These are phyloP conservation scores for Cryptotis parvus DNA, from an alignment of 2,113 vertebrate genomes.

Conservation along the genomic window DNA sequence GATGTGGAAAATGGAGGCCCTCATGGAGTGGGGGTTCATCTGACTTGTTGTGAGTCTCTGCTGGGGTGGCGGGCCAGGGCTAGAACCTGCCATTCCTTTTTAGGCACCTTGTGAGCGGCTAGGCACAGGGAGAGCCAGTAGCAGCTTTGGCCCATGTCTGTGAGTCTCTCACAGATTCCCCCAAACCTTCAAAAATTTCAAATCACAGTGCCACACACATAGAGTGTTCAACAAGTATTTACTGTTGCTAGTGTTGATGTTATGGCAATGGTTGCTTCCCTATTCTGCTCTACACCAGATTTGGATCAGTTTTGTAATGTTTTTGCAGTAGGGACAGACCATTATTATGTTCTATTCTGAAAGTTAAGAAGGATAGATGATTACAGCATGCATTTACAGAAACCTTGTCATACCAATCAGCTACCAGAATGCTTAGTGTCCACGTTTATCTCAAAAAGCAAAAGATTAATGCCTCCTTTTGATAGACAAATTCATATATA, in stretches of 20 bases:
- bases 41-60: no score
- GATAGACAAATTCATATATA: slow-evolving; percentile 55
- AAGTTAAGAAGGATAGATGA: slow-evolving; percentile 56
- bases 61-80: no score
- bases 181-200: slow-evolving; percentile 22
- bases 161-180: no score
- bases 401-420: slow-evolving; percentile 42
- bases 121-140: no score
- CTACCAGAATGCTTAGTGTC: slow-evolving; percentile 41
- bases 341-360: slow-evolving; percentile 31
- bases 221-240: not conserved
- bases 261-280: not conserved
- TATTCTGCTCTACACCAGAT: not conserved
- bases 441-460: slow-evolving; percentile 37
- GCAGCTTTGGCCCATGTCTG: no score
- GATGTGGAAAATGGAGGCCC: no score
- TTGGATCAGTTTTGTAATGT: not conserved
- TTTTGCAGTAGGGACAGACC: not conserved
- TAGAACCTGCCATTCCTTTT: no score
- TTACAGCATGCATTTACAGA: slow-evolving; percentile 33
- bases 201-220: not conserved
- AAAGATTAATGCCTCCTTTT: slow-evolving; percentile 7
- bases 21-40: no score
- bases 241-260: slow-evolving; percentile 19
- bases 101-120: no score